Evolutionary conservation across 2,113 vertebrate species (phyloP).

Genomic region (Embiotoca jacksoni): DNA sequence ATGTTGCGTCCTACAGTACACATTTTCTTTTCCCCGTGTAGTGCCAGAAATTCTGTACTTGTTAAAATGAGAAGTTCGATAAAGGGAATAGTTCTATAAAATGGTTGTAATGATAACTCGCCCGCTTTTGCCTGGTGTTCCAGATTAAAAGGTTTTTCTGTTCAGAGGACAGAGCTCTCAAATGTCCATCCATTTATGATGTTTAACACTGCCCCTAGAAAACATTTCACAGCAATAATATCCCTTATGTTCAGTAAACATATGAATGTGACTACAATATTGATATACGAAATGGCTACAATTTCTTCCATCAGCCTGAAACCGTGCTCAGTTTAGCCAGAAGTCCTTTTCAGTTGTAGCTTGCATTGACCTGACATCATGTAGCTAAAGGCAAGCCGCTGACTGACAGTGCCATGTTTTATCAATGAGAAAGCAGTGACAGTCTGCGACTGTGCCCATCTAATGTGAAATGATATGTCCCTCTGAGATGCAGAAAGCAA

Average conservation of each 20-base stretch:
- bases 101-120: conserved; percentile 18
- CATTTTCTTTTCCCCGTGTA: neutral
- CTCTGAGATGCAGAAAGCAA: neutral
- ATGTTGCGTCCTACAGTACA: too few relatives aligned
- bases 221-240: neutral
- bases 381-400: conserved; percentile 23
- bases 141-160: conserved; percentile 9
- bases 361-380: conserved; percentile 41
- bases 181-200: neutral
- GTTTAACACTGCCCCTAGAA: neutral
- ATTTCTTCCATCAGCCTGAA: conserved; percentile 3
- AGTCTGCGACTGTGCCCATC: neutral
- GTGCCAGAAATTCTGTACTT: neutral
- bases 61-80: neutral
- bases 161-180: neutral
- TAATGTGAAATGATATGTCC: conserved; percentile 4
- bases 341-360: conserved; percentile 4
- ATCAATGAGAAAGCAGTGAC: conserved; percentile 7
- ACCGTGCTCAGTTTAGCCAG: conserved; percentile 8
- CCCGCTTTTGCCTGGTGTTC: neutral
- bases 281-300: neutral
- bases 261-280: conserved; percentile 1
- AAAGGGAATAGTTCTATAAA: neutral
- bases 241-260: neutral
- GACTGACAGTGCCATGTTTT: conserved; percentile 18